Evolutionary conservation across 2,888 invertebrate species (phyloP), one percentile per base, ranked within the genome.

Genomic region (Cyaniris semiargus): DNA sequence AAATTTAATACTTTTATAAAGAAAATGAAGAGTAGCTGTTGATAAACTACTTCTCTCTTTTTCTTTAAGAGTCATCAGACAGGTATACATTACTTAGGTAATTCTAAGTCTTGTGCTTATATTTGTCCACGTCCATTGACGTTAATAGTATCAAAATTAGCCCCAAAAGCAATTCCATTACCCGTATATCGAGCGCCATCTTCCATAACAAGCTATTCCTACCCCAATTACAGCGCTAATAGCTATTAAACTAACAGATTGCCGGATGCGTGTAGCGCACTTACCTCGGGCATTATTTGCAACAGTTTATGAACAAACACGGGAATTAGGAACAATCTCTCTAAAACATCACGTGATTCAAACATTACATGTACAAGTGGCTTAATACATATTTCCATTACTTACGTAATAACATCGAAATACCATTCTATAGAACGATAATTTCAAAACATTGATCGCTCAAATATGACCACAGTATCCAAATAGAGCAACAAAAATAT

Each of bases 181-280:
- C 21, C 58, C 71, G 53, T 58, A 76, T 76, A 77, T 70, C 48
- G 48, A 48, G 72, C 72, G 56, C 71, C 71, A 72, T 77, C 77
- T 77, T 78, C 75, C 27, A 70, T 78, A 78, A 79, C 79, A 76
- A 79, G 78, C 76, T 74, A 72, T 72, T 72, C 77, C 75, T 66
- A 66, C 78, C 76, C 77, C 78, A 79, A 77, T 79, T 77, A 60
- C 79, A 72, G 23, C n/a, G 76, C 76, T 79, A 79, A 78, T 79
- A 77, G 75, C 75, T 48, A 72, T 48, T 77, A 75, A 78, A 76
- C 70, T 76, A 77, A 76, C 75, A 79, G 75, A 77, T 77, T 78
- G 79, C 60, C 27, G 58, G 66, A 74, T 76, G 77, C 74, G 76
- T 66, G 53, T 70, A 77, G 56, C 66, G 74, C 76, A 66, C 70